phyloP scores from a whole-genome alignment of 2,888 invertebrate genomes.

The Noctua comes region DNA sequence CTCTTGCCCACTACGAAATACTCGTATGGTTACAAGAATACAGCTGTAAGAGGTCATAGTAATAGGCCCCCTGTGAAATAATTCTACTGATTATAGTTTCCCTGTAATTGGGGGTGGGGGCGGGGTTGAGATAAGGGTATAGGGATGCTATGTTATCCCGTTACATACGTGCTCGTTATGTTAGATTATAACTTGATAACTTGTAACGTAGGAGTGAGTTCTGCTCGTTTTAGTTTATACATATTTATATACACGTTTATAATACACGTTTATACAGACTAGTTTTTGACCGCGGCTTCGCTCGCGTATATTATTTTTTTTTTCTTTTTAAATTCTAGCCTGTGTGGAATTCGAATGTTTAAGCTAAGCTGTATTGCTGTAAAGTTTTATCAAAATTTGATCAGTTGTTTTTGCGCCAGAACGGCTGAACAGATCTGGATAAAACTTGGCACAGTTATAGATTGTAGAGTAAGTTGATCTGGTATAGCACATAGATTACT shows the following conservation, averaged over 20 bases:
- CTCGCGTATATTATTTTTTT: neutral
- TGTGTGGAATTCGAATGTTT: too few species aligned
- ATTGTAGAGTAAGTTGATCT: too few species aligned
- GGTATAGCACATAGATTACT: too few species aligned
- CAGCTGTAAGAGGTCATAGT: neutral
- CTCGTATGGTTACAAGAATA: too few species aligned
- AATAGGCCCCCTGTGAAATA: neutral
- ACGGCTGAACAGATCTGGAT: too few species aligned
- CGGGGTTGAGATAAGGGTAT: constrained; percentile 30
- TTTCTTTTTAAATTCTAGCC: neutral
- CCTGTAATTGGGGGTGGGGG: neutral
- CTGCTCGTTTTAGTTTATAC: neutral
- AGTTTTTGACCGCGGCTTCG: neutral
- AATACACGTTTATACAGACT: too few species aligned
- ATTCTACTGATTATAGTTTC: constrained; percentile 18
- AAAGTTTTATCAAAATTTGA: neutral
- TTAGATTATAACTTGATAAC: constrained; percentile 1
- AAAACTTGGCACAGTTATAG: too few species aligned
- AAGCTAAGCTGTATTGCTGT: too few species aligned
- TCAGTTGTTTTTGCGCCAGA: too few species aligned
- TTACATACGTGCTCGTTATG: constrained; percentile 31
- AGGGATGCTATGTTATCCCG: constrained; percentile 14
- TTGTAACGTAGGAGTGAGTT: neutral
- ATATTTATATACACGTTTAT: too few species aligned
- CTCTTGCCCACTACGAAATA: too few species aligned